Conservation (phyloP, 1,140 invertebrate species). For the Papilio machaon region DNA sequence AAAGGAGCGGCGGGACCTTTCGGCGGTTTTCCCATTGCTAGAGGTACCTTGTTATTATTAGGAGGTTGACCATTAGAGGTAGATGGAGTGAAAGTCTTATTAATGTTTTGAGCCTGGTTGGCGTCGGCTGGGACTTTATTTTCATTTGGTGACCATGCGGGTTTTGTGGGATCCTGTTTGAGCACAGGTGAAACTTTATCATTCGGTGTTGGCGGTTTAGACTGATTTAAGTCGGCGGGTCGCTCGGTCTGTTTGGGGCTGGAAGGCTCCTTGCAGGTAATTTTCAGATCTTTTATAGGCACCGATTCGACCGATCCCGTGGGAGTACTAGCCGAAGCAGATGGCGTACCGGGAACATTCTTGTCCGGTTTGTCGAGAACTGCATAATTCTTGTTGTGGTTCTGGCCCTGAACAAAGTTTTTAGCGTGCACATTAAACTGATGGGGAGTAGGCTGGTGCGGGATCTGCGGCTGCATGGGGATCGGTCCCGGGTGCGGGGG, state of each 20-base stretch:
- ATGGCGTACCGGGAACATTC: constrained; percentile 49
- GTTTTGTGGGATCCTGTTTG: constrained; percentile 67
- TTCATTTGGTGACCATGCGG: constrained; percentile 60
- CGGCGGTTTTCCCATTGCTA: constrained; percentile 59
- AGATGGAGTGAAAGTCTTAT: constrained; percentile 60
- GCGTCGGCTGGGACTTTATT: constrained; percentile 55
- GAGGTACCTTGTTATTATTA: constrained; percentile 57
- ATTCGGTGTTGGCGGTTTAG: constrained; percentile 51
- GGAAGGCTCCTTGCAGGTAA: constrained; percentile 65
- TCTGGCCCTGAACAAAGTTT: constrained; percentile 77
- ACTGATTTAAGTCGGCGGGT: constrained; percentile 45
- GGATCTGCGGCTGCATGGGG: constrained; percentile 61
- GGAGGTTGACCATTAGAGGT: constrained; percentile 49
- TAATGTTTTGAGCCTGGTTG: constrained; percentile 46
- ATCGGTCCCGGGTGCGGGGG: constrained; percentile 65
- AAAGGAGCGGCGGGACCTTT: constrained; percentile 73
- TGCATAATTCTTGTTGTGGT: constrained; percentile 66
- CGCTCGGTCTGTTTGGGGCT: constrained; percentile 69
- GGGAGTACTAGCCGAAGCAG: constrained; percentile 43
- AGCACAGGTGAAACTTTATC: constrained; percentile 68
- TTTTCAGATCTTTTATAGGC: constrained; percentile 80
- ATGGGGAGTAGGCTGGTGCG: constrained; percentile 67
- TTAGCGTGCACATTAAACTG: constrained; percentile 81
- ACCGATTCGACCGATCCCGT: constrained; percentile 59
- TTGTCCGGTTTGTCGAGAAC: constrained; percentile 69